phyloP scores from a whole-genome alignment of 2,888 invertebrate species.

The Malachius bipustulatus region DNA sequence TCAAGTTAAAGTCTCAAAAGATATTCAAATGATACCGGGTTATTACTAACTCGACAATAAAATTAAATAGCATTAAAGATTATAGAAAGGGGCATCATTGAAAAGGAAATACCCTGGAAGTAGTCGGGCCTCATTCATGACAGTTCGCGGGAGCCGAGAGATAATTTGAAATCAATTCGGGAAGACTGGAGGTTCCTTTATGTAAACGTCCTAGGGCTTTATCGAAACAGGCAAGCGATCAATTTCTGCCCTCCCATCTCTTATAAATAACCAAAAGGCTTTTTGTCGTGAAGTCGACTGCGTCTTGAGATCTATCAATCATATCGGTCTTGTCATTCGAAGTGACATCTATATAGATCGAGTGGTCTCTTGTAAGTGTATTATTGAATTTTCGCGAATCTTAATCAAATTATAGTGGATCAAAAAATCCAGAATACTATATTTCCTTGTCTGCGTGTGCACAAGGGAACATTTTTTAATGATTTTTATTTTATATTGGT shows the following conservation, averaged over 20 bases:
- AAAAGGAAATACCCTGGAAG: too few species aligned
- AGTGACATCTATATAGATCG: background rate
- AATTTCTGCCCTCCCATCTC: background rate
- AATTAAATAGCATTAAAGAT: too few species aligned
- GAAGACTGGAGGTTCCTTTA: background rate
- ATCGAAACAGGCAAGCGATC: conserved; percentile 3
- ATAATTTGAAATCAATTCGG: conserved; percentile 1
- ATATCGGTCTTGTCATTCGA: conserved; percentile 2
- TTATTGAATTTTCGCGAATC: background rate
- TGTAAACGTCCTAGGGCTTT: background rate
- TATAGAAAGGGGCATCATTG: too few species aligned
- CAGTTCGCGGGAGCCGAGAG: background rate
- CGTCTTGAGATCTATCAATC: background rate
- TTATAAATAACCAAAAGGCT: conserved; percentile 3
- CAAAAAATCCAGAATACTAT: background rate
- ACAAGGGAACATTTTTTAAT: too few species aligned
- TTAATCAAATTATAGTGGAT: conserved; percentile 1
- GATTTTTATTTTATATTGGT: too few species aligned
- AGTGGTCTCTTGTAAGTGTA: background rate
- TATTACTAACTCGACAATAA: too few species aligned
- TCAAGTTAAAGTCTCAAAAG: too few species aligned
- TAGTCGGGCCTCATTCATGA: background rate
- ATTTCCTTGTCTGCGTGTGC: too few species aligned
- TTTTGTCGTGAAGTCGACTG: conserved; percentile 3
- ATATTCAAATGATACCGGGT: too few species aligned